These are phyloP conservation scores for Aurelia aurita complex sp. Pacific DNA, from an alignment of 30 jellyfish, hydroid and myxozoan species.

Conservation along the genomic window DNA sequence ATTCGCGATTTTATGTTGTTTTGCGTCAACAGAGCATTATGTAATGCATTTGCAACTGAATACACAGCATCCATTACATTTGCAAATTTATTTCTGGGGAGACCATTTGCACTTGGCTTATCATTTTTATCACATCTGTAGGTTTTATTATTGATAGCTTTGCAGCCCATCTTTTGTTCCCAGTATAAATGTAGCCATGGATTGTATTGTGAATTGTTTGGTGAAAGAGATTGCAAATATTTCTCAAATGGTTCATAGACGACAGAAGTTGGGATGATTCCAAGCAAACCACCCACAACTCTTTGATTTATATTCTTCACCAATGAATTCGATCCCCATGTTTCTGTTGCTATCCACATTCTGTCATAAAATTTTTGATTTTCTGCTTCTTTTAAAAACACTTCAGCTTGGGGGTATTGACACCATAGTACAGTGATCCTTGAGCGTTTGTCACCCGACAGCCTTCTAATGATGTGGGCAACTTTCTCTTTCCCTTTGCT, in stretches of 20 bases:
- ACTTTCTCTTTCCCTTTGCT: constrained; percentile 61
- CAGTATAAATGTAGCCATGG: constrained; percentile 96
- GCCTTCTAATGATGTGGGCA: constrained; percentile 41
- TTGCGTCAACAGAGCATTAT: constrained; percentile 2
- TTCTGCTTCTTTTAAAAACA: constrained; percentile 76
- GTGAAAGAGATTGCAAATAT: constrained; percentile 47
- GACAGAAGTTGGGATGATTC: constrained; percentile 84
- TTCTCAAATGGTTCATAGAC: constrained; percentile 76
- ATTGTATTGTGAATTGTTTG: constrained; percentile 59
- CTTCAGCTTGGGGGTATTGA: constrained; percentile 90
- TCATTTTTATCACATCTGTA: constrained; percentile 32
- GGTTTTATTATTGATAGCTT: constrained; percentile 13
- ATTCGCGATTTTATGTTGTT: background rate
- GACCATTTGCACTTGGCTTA: constrained; percentile 18
- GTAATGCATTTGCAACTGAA: constrained; percentile 91
- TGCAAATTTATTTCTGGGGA: constrained; percentile 84
- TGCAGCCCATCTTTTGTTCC: constrained; percentile 50
- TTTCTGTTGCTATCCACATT: constrained; percentile 99
- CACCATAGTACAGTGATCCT: constrained; percentile 93
- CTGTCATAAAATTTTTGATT: constrained; percentile 62
- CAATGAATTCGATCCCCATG: constrained; percentile 77
- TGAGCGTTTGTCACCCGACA: constrained; percentile 66
- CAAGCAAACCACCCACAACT: constrained; percentile 95
- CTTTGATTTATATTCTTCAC: constrained; percentile 67
- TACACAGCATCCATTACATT: constrained; percentile 95